Conservation (phyloP, 2,888 invertebrate species). For the Nezara viridula region DNA sequence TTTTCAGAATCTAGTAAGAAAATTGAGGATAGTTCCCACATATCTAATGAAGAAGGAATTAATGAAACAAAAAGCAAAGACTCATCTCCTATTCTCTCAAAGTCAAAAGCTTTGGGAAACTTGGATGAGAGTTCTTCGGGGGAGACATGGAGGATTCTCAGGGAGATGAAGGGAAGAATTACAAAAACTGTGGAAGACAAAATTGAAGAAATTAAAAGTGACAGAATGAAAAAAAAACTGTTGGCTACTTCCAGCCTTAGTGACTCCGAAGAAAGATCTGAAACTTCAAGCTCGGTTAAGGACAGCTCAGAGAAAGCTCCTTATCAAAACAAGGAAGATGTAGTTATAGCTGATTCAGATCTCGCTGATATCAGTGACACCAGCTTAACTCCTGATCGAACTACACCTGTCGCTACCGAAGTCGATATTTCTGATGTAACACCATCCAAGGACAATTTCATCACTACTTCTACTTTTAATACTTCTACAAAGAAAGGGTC, state of each 20-base stretch:
- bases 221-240: conserved; percentile 68
- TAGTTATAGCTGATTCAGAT: conserved; percentile 57
- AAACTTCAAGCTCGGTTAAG: conserved; percentile 65
- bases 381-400: conserved; percentile 60
- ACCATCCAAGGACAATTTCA: conserved; percentile 42
- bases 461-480: not conserved
- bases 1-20: conserved; percentile 47
- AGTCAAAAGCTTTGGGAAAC: conserved; percentile 75
- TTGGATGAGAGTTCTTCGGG: conserved; percentile 74
- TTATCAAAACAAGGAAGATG: conserved; percentile 22
- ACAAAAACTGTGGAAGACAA: conserved; percentile 85
- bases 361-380: conserved; percentile 53
- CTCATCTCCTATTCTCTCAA: conserved; percentile 68
- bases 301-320: conserved; percentile 50
- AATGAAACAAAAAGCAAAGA: conserved; percentile 73
- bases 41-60: conserved; percentile 57
- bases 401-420: conserved; percentile 56
- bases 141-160: conserved; percentile 77
- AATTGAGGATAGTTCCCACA: conserved; percentile 33
- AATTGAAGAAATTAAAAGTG: conserved; percentile 77
- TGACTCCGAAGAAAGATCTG: conserved; percentile 74
- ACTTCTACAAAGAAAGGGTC: not conserved
- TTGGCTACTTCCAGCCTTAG: conserved; percentile 76
- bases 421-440: conserved; percentile 47
- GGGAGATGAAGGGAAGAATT: conserved; percentile 81